A percentile compares a stretch with the other conserved stretches of the same genome.
Conservation (phyloP, 1,140 invertebrate genomes). For the Magallana angulata region DNA sequence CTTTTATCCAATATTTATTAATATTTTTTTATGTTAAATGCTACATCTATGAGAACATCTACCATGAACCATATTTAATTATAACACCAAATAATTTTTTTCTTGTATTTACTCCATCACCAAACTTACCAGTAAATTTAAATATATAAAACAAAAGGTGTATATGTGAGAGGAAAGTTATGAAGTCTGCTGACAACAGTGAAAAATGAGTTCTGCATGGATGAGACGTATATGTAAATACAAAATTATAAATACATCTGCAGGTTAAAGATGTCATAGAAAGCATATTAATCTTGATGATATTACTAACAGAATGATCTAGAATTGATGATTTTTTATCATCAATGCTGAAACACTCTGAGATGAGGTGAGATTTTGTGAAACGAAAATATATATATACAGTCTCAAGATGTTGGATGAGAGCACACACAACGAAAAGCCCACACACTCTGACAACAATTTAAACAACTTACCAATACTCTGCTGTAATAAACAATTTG, state of each 20-base stretch:
- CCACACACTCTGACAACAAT: conserved; percentile 5
- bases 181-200: background rate
- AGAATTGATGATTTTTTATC: conserved; percentile 1
- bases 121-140: conserved; percentile 18
- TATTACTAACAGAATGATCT: background rate
- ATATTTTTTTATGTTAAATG: background rate
- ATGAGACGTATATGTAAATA: background rate
- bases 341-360: conserved; percentile 6
- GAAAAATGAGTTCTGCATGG: conserved; percentile 1
- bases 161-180: background rate
- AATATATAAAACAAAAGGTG: background rate
- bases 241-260: background rate
- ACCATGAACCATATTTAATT: background rate
- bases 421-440: conserved; percentile 9
- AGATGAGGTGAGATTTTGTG: conserved; percentile 8
- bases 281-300: conserved; percentile 18
- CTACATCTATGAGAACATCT: conserved; percentile 7
- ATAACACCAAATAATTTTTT: background rate
- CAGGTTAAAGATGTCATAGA: conserved; percentile 1
- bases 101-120: conserved; percentile 3
- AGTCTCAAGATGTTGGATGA: conserved; percentile 20
- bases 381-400: background rate
- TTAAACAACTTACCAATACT: conserved; percentile 17
- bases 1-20: conserved; percentile 10
- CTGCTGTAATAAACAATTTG: conserved; percentile 17